A percentile compares a stretch with the other conserved stretches of the same genome.
Evolutionary conservation across 1,140 invertebrate genomes (phyloP).

Genomic region (Asobara japonica): DNA sequence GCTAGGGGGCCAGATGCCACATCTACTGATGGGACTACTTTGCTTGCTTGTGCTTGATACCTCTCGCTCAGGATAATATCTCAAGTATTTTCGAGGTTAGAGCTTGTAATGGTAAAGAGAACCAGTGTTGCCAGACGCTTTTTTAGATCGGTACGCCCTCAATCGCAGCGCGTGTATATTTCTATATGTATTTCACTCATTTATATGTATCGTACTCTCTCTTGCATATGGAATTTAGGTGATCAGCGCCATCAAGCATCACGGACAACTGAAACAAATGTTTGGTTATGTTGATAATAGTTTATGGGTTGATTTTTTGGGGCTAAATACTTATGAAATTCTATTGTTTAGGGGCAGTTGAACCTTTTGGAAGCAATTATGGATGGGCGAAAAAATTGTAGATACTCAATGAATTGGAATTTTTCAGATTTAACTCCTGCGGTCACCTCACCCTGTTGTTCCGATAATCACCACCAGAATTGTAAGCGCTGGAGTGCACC

Average conservation of each 20-base stretch:
- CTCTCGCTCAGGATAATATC: background rate
- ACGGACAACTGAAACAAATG: background rate
- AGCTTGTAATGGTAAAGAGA: conserved; percentile 8
- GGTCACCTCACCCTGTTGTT: conserved; percentile 3
- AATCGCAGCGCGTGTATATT: background rate
- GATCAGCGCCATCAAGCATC: conserved; percentile 10
- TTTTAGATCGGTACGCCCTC: conserved; percentile 15
- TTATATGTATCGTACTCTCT: too few relatives aligned
- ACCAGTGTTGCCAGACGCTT: conserved; percentile 16
- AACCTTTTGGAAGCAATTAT: background rate
- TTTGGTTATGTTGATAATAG: conserved; percentile 8
- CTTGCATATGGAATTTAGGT: background rate
- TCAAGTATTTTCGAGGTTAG: conserved; percentile 17
- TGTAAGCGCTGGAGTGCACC: conserved; percentile 9
- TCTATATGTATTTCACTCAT: background rate
- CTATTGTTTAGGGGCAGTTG: background rate
- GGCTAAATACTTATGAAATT: background rate
- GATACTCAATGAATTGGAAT: background rate
- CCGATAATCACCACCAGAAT: conserved; percentile 12
- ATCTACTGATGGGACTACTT: conserved; percentile 6
- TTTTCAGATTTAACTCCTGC: too few relatives aligned
- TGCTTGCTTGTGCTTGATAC: conserved; percentile 6
- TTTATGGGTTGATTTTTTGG: too few relatives aligned
- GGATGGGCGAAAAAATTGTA: background rate
- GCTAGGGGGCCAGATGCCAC: conserved; percentile 11